phyloP scores from a whole-genome alignment of 37 sponge, comb jelly and placozoan species.

The Aphrocallistes beatrix region DNA sequence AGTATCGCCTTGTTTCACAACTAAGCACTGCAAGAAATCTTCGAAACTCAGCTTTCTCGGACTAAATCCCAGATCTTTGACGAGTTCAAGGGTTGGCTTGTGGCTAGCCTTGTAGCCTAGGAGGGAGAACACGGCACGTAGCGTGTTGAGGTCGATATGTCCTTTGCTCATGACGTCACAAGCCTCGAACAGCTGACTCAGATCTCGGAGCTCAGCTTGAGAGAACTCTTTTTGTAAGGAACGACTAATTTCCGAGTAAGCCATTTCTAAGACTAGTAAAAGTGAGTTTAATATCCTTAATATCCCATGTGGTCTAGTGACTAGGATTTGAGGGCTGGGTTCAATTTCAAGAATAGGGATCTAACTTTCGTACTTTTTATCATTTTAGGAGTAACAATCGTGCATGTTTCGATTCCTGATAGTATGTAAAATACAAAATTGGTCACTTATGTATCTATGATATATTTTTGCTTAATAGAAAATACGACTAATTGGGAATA shows the following conservation, averaged over 20 bases:
- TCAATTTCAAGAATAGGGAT: neutral
- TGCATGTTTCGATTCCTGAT: too few relatives aligned
- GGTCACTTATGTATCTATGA: too few relatives aligned
- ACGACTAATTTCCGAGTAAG: neutral
- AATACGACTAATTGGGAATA: too few relatives aligned
- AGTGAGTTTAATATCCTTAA: neutral
- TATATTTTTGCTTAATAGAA: too few relatives aligned
- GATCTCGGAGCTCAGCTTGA: neutral
- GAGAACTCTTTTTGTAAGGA: neutral
- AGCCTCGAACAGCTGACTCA: neutral
- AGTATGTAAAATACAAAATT: too few relatives aligned
- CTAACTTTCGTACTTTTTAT: too few relatives aligned
- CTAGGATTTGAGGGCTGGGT: constrained; percentile 12
- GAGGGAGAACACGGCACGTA: neutral
- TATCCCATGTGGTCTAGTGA: constrained; percentile 13
- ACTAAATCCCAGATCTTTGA: neutral
- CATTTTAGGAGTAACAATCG: too few relatives aligned
- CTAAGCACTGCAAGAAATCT: neutral
- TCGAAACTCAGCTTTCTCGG: neutral
- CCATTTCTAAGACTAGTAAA: neutral
- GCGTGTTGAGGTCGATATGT: neutral
- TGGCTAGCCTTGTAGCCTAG: neutral
- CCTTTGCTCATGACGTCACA: neutral
- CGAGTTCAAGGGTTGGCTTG: neutral
- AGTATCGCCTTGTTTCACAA: neutral